Evolutionary conservation across 2,797 vertebrate genomes (phyloP).

Genomic region (Lerista edwardsae): DNA sequence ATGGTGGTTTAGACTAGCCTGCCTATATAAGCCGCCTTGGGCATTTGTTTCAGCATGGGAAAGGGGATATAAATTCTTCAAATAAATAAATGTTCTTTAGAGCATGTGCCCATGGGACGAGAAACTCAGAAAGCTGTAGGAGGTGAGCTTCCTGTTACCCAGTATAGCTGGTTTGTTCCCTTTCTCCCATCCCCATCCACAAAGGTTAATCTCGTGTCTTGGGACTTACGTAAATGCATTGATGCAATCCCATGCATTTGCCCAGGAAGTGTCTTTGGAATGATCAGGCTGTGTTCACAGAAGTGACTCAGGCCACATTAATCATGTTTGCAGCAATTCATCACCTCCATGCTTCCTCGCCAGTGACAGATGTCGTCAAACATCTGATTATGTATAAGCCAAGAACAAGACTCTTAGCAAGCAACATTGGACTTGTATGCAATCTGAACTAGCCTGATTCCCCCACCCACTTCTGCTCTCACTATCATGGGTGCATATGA

Average conservation of each 20-base stretch:
- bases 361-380: constrained; percentile 15
- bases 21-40: no score
- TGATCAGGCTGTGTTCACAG: constrained; percentile 28
- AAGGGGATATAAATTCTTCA: no score
- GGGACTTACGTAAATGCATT: neutral
- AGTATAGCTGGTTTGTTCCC: neutral
- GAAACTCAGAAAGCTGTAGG: neutral
- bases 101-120: neutral
- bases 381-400: neutral
- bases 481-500: constrained; percentile 4
- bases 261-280: constrained; percentile 29
- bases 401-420: constrained; percentile 26
- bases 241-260: neutral
- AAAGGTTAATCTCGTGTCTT: neutral
- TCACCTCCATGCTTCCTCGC: neutral
- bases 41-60: no score
- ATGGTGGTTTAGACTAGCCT: no score
- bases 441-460: neutral
- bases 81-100: no score
- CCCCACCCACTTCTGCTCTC: neutral
- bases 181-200: neutral
- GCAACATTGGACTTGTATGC: no score
- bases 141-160: no score
- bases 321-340: constrained; percentile 5
- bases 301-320: constrained; percentile 7